Evolutionary conservation across 2,113 vertebrate species (phyloP).

Genomic region (Cisticola juncidis): DNA sequence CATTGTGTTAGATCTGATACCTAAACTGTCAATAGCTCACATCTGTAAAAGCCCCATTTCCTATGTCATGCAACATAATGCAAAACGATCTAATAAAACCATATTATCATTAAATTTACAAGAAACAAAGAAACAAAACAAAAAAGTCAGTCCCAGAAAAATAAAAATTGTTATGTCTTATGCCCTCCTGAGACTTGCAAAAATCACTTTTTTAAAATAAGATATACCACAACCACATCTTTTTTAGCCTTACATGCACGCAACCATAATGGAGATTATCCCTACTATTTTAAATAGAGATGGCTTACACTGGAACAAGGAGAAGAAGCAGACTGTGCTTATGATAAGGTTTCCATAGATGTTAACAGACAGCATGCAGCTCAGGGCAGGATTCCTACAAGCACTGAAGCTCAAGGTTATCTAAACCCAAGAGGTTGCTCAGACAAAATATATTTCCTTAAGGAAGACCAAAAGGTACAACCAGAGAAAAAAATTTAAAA

Average conservation of each 20-base stretch:
- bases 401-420: slow-evolving; percentile 16
- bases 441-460: neutral
- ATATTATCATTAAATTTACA: neutral
- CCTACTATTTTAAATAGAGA: neutral
- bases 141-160: neutral
- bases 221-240: neutral
- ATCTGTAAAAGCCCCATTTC: neutral
- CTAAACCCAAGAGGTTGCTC: neutral
- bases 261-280: slow-evolving; percentile 1
- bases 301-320: neutral
- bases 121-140: neutral
- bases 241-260: neutral
- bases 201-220: neutral
- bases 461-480: neutral
- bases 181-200: neutral
- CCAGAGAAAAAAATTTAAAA: neutral
- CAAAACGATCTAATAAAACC: neutral
- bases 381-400: neutral
- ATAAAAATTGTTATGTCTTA: neutral
- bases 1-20: neutral
- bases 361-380: slow-evolving; percentile 1
- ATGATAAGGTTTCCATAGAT: neutral
- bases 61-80: neutral
- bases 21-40: neutral
- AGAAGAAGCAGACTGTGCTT: neutral